A percentile compares a stretch with the other conserved stretches of the same genome.
Conservation (phyloP, 2,113 vertebrate genomes). For the Acrocephalus arundinaceus region DNA sequence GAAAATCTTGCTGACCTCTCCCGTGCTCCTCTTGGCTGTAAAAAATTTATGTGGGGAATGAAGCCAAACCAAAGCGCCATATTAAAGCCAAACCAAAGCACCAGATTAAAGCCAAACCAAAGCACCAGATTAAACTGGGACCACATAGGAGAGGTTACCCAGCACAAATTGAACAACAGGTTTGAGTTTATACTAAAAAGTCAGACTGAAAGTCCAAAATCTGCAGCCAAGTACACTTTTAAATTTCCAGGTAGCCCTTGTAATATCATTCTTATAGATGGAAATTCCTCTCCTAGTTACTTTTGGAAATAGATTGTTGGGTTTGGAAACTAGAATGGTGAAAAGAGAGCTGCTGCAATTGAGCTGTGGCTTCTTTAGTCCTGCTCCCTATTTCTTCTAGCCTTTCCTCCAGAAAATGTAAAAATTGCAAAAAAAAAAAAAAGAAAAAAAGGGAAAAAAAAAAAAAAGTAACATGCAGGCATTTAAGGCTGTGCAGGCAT, state of each 20-base stretch:
- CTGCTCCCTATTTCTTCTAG: background rate
- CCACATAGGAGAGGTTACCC: background rate
- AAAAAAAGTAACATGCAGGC: background rate
- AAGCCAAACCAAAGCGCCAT: background rate
- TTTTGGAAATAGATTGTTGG: background rate
- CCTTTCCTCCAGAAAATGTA: background rate
- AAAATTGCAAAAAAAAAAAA: background rate
- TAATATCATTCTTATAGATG: background rate
- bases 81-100: background rate
- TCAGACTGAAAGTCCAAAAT: background rate
- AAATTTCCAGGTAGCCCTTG: background rate
- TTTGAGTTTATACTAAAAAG: background rate
- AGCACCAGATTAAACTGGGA: background rate
- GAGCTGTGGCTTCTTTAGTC: background rate
- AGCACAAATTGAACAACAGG: background rate
- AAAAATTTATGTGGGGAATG: background rate
- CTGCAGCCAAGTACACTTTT: background rate
- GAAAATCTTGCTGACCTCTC: background rate
- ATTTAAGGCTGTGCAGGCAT: background rate
- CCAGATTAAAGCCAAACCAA: background rate
- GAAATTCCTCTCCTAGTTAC: background rate
- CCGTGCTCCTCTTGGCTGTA: background rate
- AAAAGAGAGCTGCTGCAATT: background rate
- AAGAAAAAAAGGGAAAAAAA: too few species aligned
- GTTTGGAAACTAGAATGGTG: background rate